phyloP scores from a whole-genome alignment of 1,140 invertebrate genomes.

The Semibalanus balanoides region DNA sequence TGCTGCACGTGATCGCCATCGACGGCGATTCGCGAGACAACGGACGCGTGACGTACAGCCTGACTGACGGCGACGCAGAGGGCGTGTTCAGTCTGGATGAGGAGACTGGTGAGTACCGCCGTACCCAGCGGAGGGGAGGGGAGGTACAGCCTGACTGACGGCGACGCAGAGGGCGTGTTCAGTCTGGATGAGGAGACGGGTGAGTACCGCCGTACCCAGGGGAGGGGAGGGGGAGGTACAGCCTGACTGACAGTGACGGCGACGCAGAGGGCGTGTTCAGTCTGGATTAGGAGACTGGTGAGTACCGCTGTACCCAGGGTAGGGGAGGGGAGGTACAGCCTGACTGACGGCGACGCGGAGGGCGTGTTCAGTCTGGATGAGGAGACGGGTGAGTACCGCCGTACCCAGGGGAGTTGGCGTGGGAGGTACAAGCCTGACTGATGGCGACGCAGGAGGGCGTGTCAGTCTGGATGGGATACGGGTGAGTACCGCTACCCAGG shows the following conservation, averaged over 20 bases:
- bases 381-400: not conserved
- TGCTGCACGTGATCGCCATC: conserved; percentile 64
- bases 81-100: not conserved
- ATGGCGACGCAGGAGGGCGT: conserved; percentile 37
- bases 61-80: conserved; percentile 43
- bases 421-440: conserved; percentile 59
- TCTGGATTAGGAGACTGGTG: not conserved
- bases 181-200: not conserved
- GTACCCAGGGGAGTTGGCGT: too few species aligned
- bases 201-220: too few species aligned
- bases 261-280: conserved; percentile 30
- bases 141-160: conserved; percentile 55
- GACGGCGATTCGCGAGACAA: conserved; percentile 75
- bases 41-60: conserved; percentile 70
- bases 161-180: conserved; percentile 32
- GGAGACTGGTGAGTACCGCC: not conserved
- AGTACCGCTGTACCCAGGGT: too few species aligned
- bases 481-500: too few species aligned
- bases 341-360: conserved; percentile 43
- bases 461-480: not conserved
- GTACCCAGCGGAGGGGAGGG: too few species aligned
- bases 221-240: too few species aligned
- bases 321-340: conserved; percentile 65
- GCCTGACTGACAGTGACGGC: conserved; percentile 47
- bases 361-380: not conserved